These are phyloP conservation scores for Polypedilum pembai DNA, from an alignment of 1,140 invertebrate genomes.

Conservation along the genomic window DNA sequence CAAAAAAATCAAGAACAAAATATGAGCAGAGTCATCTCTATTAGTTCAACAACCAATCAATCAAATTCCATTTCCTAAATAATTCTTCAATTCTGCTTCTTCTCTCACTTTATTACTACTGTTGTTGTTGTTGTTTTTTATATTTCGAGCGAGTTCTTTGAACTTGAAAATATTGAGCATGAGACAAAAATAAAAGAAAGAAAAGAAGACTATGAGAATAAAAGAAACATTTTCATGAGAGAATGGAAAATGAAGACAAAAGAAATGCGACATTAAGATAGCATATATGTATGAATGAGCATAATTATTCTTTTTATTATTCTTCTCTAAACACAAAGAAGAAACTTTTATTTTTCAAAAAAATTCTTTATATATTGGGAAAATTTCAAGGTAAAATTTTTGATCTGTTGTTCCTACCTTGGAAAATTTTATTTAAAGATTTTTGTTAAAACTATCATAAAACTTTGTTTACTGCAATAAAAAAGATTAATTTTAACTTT, in stretches of 20 bases:
- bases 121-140: not conserved
- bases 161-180: not conserved
- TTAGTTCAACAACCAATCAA: conserved; percentile 18
- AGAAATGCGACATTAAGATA: not conserved
- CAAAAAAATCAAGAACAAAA: not conserved
- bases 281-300: not conserved
- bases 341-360: no score
- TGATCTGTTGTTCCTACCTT: no score
- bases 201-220: not conserved
- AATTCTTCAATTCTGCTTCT: not conserved
- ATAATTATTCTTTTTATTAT: no score
- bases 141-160: not conserved
- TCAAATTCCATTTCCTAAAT: not conserved
- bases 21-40: not conserved
- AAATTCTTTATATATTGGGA: no score
- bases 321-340: no score
- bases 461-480: no score
- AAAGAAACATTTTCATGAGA: not conserved
- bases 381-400: no score
- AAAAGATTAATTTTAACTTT: no score
- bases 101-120: not conserved
- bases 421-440: no score
- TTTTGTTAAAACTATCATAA: no score
- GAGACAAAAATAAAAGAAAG: not conserved
- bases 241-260: not conserved